These are phyloP conservation scores for Daboia siamensis DNA, from an alignment of 2,113 vertebrate genomes.

Conservation along the genomic window DNA sequence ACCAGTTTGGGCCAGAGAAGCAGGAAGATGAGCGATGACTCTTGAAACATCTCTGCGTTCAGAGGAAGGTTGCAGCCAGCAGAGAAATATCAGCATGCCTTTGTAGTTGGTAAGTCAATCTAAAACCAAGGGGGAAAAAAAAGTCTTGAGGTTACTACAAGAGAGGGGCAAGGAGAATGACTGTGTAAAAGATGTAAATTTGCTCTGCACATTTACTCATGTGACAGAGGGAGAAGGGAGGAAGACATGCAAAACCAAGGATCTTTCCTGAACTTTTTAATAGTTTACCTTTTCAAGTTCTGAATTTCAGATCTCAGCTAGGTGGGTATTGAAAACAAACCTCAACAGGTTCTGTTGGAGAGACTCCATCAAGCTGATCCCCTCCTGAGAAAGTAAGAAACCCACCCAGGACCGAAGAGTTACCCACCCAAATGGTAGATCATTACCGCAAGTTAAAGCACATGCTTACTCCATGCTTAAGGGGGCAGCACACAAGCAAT, in stretches of 20 bases:
- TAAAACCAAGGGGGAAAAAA: constrained; percentile 1
- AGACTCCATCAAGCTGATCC: neutral
- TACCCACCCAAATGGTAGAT: neutral
- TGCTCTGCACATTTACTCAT: neutral
- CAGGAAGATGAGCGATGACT: constrained; percentile 55
- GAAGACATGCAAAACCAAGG: neutral
- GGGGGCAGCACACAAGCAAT: neutral
- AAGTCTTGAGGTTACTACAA: neutral
- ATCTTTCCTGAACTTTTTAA: neutral
- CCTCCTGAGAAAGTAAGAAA: neutral
- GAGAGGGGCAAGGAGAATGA: neutral
- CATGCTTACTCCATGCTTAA: neutral
- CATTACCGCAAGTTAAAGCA: neutral
- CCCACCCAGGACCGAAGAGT: neutral
- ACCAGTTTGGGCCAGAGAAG: constrained; percentile 61
- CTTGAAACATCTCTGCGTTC: constrained; percentile 40
- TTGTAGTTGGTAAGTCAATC: neutral
- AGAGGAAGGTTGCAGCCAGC: neutral
- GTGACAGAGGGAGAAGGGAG: neutral
- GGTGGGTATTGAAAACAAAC: neutral
- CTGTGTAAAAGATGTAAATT: neutral
- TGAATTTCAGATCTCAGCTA: neutral
- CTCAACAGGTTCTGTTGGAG: neutral
- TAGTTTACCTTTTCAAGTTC: neutral
- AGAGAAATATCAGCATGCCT: neutral